Evolutionary conservation across 1,140 invertebrate genomes (phyloP), one percentile per base, ranked within the genome.

Genomic region (Drosophila oshimai): DNA sequence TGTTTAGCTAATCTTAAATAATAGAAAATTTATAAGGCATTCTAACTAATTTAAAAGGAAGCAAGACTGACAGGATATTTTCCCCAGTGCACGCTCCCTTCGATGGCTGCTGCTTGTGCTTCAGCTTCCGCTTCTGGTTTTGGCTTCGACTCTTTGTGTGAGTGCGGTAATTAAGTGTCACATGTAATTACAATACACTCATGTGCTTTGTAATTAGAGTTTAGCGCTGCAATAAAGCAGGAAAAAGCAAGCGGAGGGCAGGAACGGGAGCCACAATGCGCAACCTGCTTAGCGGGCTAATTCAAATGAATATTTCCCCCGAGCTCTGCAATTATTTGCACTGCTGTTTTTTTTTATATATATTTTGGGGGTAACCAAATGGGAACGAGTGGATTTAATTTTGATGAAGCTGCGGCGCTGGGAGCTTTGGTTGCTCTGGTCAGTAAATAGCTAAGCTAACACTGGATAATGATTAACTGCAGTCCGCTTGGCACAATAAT

Each of bases 141-240:
- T 68, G 51, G 31, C 54, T 58, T 36, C 13, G 49, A 53, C 61
- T 62, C 41, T 75, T 74, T 55, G 53, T 68, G 65, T 73, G 67
- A 86, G 71, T 87, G 81, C 61, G 61, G 80, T 86, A 86, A 86
- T 86, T 86, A 86, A 86, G 81, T 86, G 81, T 86, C 81, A 86
- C 81, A 87, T 81, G 81, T 86, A 86, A 86, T 86, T 86, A 87
- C 83, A 86, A 86, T 87, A 86, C 81, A 86, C 81, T 86, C 86
- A 86, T 83, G 78, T 77, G 81, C 76, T 86, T 80, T 87, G 76
- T 87, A 87, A 86, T 86, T 84, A 80, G 80, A 84, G 70, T 86
- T 84, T 75, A 83, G 80, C 79, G 50, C 42, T 68, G 81, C 72
- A 74, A 72, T 55, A 57, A 55, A 60, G 17, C 53, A 62, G 17